Evolutionary conservation across 1,140 invertebrate genomes (phyloP), one percentile per base, ranked within the genome.

Genomic region (Tetragnatha versicolor): DNA sequence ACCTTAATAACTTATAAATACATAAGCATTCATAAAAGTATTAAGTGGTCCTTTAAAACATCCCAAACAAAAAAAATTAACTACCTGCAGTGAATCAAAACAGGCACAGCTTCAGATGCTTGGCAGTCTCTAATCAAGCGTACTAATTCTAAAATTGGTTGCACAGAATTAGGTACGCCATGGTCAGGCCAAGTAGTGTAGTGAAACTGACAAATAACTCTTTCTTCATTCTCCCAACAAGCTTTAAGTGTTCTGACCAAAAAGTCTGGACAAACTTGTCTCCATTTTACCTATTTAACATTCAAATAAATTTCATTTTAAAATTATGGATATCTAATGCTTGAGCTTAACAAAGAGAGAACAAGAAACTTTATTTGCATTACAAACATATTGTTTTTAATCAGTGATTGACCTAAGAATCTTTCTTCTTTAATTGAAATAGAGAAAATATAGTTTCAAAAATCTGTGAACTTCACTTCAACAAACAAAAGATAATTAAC

Each of bases 131-230:
- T 82, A 78, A 90, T 88, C 9, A 88, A 82, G 22, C 87, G 83
- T 20, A 90, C 87, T 84, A 90, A 88, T 76, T 90, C 88, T 31
- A 90, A 82, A 51, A 90, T 84, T 39, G 89, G 88, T 45, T 85
- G 83, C 17, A 89, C 88, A n/a, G 87, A 85, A 39, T 83, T 83
- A 60, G 89, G 89, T 22, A 89, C 87, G 39, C 89, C 88, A 83
- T 89, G 89, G 81, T 89, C 89, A 14, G 89, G 89, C 89, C 89
- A 89, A 4, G 88, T 87, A 7, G 85, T 86, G 81, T 89, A 89
- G 82, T 89, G 88, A 82, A 89, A 89, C 81, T 89, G 88, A 80
- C 87, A 88, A 45, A 89, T 86, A 49, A 85, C 88, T 79, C 88
- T 81, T 76, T 88, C 87, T 25, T 84, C 77, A 42, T 85, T 85